These are phyloP conservation scores for Ophraella communa DNA, from an alignment of 2,888 invertebrate genomes.

Conservation along the genomic window DNA sequence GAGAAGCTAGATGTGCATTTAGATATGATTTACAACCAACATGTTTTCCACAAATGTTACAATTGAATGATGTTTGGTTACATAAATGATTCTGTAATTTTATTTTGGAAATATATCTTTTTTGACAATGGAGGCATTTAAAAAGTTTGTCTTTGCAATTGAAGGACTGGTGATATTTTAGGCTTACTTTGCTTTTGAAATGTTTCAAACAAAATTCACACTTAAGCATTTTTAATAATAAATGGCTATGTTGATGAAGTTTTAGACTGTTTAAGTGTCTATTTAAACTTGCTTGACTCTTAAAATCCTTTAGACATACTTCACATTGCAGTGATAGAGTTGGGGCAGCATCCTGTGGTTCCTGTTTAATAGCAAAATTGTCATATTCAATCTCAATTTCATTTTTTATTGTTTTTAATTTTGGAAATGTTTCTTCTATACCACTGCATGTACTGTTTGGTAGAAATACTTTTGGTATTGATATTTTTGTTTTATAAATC, in stretches of 20 bases:
- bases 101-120: neutral
- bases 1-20: neutral
- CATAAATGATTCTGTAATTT: neutral
- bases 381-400: neutral
- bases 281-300: neutral
- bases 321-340: neutral
- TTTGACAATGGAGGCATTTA: neutral
- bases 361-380: neutral
- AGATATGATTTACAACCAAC: neutral
- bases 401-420: neutral
- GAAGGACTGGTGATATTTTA: neutral
- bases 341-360: neutral
- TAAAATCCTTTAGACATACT: neutral
- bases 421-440: neutral
- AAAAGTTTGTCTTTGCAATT: neutral
- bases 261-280: neutral
- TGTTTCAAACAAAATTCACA: neutral
- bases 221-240: neutral
- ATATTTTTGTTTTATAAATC: neutral
- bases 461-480: neutral
- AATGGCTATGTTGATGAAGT: neutral
- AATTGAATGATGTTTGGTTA: neutral
- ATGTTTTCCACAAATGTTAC: neutral
- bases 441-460: neutral
- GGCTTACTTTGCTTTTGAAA: neutral